phyloP scores from a whole-genome alignment of 2,113 vertebrate species.

The Triplophysa tibetana region DNA sequence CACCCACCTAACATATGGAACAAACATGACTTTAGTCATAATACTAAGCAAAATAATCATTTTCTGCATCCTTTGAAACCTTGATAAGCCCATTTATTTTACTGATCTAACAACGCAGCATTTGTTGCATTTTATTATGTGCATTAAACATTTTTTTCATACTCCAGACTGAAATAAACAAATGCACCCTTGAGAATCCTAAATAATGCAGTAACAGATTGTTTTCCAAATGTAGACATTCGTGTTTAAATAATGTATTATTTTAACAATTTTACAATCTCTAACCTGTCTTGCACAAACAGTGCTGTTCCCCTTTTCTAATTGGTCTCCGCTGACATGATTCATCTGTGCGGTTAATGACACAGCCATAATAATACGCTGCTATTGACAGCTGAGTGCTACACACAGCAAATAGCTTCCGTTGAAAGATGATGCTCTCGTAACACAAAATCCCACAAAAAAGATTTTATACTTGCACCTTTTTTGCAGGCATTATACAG shows the following conservation, averaged over 20 bases:
- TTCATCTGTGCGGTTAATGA: background rate
- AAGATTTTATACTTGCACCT: background rate
- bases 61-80: too few relatives aligned
- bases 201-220: background rate
- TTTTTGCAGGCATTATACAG: background rate
- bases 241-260: background rate
- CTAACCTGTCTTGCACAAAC: background rate
- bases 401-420: background rate
- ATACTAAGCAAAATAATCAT: too few relatives aligned
- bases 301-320: background rate
- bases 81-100: too few relatives aligned
- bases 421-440: background rate
- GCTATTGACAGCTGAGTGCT: conserved; percentile 5
- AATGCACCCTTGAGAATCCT: background rate
- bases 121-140: too few relatives aligned
- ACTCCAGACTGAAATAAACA: background rate
- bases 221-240: background rate
- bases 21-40: too few relatives aligned
- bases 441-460: background rate
- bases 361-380: background rate
- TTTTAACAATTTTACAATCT: background rate
- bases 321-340: background rate
- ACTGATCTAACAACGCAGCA: too few relatives aligned
- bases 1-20: too few relatives aligned
- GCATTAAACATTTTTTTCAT: too few relatives aligned